Evolutionary conservation across 2,888 invertebrate species (phyloP).

Genomic region (Masnerella sp.): DNA sequence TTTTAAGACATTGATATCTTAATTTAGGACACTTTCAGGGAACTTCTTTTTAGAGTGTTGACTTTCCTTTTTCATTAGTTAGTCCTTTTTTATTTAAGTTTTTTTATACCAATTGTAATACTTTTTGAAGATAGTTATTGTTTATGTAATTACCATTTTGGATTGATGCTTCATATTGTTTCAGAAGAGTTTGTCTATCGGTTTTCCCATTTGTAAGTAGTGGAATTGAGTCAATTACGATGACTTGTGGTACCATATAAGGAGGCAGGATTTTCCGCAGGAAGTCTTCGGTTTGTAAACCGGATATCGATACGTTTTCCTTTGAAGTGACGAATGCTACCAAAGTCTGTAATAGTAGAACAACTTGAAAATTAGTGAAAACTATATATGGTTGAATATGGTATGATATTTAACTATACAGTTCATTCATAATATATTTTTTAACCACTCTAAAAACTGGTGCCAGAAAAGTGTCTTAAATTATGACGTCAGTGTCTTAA

Average conservation of each 20-base stretch:
- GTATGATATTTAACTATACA: too few species aligned
- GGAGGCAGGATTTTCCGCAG: constrained; percentile 83
- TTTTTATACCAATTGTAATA: background rate
- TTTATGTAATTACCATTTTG: constrained; percentile 52
- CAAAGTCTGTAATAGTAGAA: constrained; percentile 80
- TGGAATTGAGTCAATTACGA: constrained; percentile 86
- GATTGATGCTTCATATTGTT: constrained; percentile 83
- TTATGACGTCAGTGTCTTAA: too few species aligned
- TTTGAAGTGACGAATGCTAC: constrained; percentile 82
- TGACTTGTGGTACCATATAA: constrained; percentile 89
- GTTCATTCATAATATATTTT: too few species aligned
- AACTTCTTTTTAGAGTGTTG: too few species aligned
- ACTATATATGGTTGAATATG: too few species aligned
- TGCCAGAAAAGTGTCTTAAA: too few species aligned
- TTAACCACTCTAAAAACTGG: too few species aligned
- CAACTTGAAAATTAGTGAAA: too few species aligned
- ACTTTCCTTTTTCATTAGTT: too few species aligned
- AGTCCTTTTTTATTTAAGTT: background rate
- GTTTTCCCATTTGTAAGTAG: constrained; percentile 92
- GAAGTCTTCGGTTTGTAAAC: constrained; percentile 82
- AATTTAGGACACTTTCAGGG: too few species aligned
- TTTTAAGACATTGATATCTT: too few species aligned
- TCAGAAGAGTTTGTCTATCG: constrained; percentile 87
- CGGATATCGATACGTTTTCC: constrained; percentile 76
- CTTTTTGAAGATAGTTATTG: background rate